Evolutionary conservation across 2,888 invertebrate genomes (phyloP).

Genomic region (Hirtodrosophila histrioides): DNA sequence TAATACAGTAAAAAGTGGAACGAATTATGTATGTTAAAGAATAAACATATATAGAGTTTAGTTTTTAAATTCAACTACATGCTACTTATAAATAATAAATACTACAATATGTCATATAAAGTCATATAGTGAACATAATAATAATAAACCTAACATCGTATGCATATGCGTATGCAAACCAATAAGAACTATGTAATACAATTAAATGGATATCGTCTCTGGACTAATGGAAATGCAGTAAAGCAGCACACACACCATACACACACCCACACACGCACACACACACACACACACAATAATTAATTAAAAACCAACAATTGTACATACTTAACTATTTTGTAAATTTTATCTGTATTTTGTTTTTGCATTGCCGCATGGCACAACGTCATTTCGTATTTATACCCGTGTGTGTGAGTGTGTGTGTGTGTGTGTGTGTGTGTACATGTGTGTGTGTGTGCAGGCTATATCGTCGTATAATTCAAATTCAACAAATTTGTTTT

Average conservation of each 20-base stretch:
- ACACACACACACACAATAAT: conserved; percentile 18
- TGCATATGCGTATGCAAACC: conserved; percentile 46
- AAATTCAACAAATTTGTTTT: conserved; percentile 7
- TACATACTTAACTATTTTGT: conserved; percentile 76
- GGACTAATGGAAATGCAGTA: conserved; percentile 43
- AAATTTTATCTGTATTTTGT: conserved; percentile 70
- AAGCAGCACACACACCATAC: conserved; percentile 20
- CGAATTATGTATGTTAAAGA: conserved; percentile 56
- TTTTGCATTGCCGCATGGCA: conserved; percentile 57
- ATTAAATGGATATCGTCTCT: conserved; percentile 54
- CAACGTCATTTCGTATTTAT: conserved; percentile 61
- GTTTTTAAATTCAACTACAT: conserved; percentile 66
- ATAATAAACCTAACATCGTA: conserved; percentile 39
- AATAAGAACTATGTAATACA: conserved; percentile 57
- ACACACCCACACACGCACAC: conserved; percentile 20
- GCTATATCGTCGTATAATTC: conserved; percentile 29
- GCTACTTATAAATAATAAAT: conserved; percentile 48
- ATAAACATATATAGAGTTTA: conserved; percentile 56
- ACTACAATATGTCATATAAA: conserved; percentile 60
- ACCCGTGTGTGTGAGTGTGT: conserved; percentile 21
- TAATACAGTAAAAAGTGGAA: conserved; percentile 30
- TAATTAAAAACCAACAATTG: conserved; percentile 34
- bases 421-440: conserved; percentile 34
- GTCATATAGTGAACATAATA: conserved; percentile 58
- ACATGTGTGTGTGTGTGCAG: conserved; percentile 27